Evolutionary conservation across 2,888 invertebrate genomes (phyloP).

Genomic region (Petrolisthes manimaculis): DNA sequence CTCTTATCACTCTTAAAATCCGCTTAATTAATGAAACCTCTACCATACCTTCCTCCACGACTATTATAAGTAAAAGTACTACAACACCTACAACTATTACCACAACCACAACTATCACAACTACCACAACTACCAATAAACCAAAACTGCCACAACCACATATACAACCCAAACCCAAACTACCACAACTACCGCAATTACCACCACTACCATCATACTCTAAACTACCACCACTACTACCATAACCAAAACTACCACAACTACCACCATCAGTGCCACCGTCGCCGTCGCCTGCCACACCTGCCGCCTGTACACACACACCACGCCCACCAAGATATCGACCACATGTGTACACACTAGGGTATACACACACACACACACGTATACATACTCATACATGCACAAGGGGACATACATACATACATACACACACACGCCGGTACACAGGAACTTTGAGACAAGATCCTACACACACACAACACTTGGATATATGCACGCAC

Average conservation of each 20-base stretch:
- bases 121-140: background rate
- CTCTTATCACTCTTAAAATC: background rate
- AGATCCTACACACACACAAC: slow-evolving; percentile 9
- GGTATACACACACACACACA: slow-evolving; percentile 21
- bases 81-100: background rate
- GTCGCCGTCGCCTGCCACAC: slow-evolving; percentile 9
- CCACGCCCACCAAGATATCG: slow-evolving; percentile 13
- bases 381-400: background rate
- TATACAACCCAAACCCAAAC: too few species aligned
- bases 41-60: slow-evolving; percentile 20
- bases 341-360: background rate
- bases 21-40: slow-evolving; percentile 5
- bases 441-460: background rate
- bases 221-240: background rate
- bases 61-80: background rate
- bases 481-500: background rate
- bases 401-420: slow-evolving; percentile 11
- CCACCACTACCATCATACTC: background rate
- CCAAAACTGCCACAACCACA: background rate
- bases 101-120: slow-evolving; percentile 2
- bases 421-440: background rate
- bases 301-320: slow-evolving; percentile 5
- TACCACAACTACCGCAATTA: too few species aligned
- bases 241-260: background rate
- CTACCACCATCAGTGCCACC: slow-evolving; percentile 9